Conservation (phyloP, 2,113 vertebrate species). For the Mirounga angustirostris region DNA sequence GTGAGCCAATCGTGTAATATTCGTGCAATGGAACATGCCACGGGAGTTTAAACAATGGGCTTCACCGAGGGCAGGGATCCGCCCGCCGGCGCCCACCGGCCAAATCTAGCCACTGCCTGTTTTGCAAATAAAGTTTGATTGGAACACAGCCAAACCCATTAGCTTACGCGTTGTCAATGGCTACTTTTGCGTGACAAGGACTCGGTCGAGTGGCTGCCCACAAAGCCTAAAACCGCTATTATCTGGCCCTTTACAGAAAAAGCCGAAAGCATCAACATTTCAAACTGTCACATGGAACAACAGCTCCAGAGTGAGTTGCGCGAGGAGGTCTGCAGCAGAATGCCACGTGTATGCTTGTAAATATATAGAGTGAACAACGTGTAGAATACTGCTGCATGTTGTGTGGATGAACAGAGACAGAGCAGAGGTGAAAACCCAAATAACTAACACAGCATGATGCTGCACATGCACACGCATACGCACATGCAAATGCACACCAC, state of each 20-base stretch:
- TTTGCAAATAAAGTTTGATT: neutral
- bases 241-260: neutral
- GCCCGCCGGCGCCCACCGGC: neutral
- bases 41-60: no score
- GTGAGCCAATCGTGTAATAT: neutral
- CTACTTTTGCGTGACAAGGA: neutral
- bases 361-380: accelerated
- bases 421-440: neutral
- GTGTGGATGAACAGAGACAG: accelerated
- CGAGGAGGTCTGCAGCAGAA: accelerated
- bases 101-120: neutral
- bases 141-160: neutral
- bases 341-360: accelerated
- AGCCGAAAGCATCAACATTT: neutral
- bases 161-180: neutral
- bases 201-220: neutral
- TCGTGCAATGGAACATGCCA: neutral
- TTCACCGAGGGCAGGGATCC: neutral
- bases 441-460: no score
- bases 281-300: neutral
- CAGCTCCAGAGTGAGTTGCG: no score
- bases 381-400: accelerated
- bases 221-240: neutral
- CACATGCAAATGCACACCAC: neutral
- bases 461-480: no score